A percentile compares a stretch with the other conserved stretches of the same genome.
Conservation (phyloP, 2,113 vertebrate genomes). For the Pyrgilauda ruficollis region DNA sequence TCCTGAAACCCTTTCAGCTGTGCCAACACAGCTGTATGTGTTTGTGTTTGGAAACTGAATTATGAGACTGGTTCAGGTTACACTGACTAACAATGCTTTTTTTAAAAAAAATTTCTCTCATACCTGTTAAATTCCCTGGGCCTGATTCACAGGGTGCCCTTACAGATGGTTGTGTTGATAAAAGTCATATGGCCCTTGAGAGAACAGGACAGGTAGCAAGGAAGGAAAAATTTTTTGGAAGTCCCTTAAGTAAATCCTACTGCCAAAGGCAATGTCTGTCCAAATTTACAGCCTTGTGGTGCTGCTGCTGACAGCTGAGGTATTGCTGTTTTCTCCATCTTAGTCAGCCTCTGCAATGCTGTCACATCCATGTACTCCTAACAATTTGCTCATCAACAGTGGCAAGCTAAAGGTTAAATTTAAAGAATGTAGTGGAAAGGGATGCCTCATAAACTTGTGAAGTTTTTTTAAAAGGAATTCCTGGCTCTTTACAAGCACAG, state of each 20-base stretch:
- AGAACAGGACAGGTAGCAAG: neutral
- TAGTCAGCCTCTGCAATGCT: neutral
- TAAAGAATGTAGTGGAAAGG: neutral
- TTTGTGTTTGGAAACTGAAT: neutral
- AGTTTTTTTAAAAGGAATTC: neutral
- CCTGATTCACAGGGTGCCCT: neutral
- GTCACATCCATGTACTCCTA: neutral
- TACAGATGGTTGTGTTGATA: neutral
- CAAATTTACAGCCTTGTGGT: neutral
- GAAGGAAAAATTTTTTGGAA: neutral
- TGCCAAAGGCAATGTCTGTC: neutral
- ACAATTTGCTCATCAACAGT: neutral
- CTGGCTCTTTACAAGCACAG: neutral
- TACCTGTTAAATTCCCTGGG: neutral
- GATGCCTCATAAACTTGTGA: neutral
- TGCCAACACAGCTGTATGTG: neutral
- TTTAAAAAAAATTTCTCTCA: neutral
- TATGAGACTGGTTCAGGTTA: neutral
- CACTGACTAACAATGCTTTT: neutral
- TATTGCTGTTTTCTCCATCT: neutral
- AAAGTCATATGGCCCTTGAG: neutral
- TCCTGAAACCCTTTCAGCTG: neutral
- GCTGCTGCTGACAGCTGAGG: neutral
- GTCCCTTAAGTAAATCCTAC: neutral
- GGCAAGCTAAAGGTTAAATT: neutral